Percentiles rank a stretch among this genome's conserved stretches.
phyloP scores from a whole-genome alignment of 2,113 vertebrate species.

The Columba janthina region DNA sequence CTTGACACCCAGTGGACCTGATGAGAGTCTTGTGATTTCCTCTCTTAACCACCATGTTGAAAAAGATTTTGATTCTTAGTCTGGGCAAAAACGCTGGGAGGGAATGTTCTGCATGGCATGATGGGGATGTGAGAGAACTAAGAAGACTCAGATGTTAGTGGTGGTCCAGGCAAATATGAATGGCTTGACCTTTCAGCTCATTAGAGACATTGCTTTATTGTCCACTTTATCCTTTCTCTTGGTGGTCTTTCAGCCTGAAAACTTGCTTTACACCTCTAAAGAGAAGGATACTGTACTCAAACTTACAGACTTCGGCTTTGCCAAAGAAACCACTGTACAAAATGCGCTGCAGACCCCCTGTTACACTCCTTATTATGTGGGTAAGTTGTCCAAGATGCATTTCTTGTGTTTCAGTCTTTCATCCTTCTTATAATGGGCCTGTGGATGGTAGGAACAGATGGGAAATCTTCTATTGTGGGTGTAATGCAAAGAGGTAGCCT shows the following conservation, averaged over 20 bases:
- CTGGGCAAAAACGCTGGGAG: not conserved
- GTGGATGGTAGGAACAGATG: not conserved
- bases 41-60: not conserved
- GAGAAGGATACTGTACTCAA: constrained; percentile 86
- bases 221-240: constrained; percentile 17
- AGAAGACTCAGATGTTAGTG: not conserved
- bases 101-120: not conserved
- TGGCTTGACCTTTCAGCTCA: not conserved
- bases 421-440: constrained; percentile 23
- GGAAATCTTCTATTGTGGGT: not conserved
- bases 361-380: constrained; percentile 98
- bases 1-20: not conserved
- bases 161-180: not conserved
- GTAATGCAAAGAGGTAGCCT: not conserved
- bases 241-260: constrained; percentile 87
- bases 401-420: not conserved
- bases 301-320: constrained; percentile 97
- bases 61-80: not conserved
- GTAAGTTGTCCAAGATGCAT: constrained; percentile 72
- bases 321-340: constrained; percentile 93
- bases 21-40: not conserved
- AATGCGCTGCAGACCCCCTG: constrained; percentile 96
- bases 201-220: not conserved
- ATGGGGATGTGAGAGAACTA: not conserved
- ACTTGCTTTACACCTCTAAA: constrained; percentile 91